Evolutionary conservation across 2,797 vertebrate genomes (phyloP), one percentile per base, ranked within the genome.

Genomic region (Falco peregrinus): DNA sequence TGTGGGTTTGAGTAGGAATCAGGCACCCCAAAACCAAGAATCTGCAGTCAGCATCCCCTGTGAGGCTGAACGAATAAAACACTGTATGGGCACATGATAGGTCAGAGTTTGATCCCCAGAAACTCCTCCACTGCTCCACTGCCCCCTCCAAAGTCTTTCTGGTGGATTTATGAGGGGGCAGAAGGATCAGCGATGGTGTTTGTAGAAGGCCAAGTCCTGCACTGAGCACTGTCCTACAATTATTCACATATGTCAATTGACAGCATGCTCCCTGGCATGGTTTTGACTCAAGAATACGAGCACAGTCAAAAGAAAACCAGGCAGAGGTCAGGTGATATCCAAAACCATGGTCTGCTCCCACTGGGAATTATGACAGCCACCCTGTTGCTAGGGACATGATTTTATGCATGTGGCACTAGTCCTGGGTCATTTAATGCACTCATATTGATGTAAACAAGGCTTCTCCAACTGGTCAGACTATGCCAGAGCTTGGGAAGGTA

Each of bases 81-180:
- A 15, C 25, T 39, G n/a, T 26, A 7, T 28, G 28, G 20, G 24
- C 26, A 19, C 35, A 45, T 0, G 1, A 24, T 3, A n/a, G 35
- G 53, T 4, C 50, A 19, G 41, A 50, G 18, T 61, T 61, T 8
- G 33, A 57, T 13, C n/a, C 37, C 29, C 48, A 56, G 29, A 13
- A 41, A 41, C 41, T 41, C 22, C 15, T 73, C 53, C 51, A 39
- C 9, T 15, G 53, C 26, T 29, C 11, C 5, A 18, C 8, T 41
- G 41, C 41, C 41, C 14, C 41, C 41, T 41, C 22, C 2, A 1
- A 24, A 37, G 14, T 10, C 29, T 13, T 68, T 47, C 76, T 68
- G n/a, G 37, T 81, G 77, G 53, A 6, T 69, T 68, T 67, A 29
- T 12, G 41, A 15, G 11, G 29, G 21, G 33, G 9, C 47, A 76